Conservation (phyloP, 2,113 vertebrate species). For the Tor tambroides region DNA sequence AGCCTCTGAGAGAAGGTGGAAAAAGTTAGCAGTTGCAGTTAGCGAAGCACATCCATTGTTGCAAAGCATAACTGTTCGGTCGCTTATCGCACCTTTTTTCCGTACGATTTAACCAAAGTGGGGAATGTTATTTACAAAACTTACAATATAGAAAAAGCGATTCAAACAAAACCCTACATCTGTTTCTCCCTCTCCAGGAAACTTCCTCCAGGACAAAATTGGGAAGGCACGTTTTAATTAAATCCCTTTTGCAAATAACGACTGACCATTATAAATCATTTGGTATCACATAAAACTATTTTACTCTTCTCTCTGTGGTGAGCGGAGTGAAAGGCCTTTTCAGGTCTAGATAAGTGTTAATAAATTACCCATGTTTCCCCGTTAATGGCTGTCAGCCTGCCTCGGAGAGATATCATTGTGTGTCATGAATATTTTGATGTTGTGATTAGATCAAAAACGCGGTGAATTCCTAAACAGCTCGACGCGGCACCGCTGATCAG, state of each 20-base stretch:
- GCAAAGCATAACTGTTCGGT: not conserved
- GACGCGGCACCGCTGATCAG: slow-evolving; percentile 88
- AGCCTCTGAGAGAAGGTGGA: no score
- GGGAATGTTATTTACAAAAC: not conserved
- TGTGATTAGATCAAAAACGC: slow-evolving; percentile 93
- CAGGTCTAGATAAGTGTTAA: slow-evolving; percentile 94
- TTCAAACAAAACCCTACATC: slow-evolving; percentile 66
- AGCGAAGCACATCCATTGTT: not conserved
- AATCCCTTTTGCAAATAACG: slow-evolving; percentile 89
- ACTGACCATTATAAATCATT: slow-evolving; percentile 92
- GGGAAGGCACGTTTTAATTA: slow-evolving; percentile 90
- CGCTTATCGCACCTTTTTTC: slow-evolving; percentile 1
- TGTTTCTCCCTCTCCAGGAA: slow-evolving; percentile 52
- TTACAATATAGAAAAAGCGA: slow-evolving; percentile 32
- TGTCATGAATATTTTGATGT: slow-evolving; percentile 97
- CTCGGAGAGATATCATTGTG: slow-evolving; percentile 93
- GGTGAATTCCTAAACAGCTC: slow-evolving; percentile 92
- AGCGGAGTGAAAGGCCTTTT: slow-evolving; percentile 88
- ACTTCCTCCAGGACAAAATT: slow-evolving; percentile 86
- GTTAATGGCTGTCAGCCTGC: slow-evolving; percentile 94
- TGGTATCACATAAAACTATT: slow-evolving; percentile 88
- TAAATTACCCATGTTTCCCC: slow-evolving; percentile 94
- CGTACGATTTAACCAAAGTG: not conserved
- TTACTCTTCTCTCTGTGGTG: slow-evolving; percentile 88
- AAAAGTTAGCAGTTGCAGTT: slow-evolving; percentile 2